Evolutionary conservation across 2,888 invertebrate genomes (phyloP).

Genomic region (Drosophila mayaguana): DNA sequence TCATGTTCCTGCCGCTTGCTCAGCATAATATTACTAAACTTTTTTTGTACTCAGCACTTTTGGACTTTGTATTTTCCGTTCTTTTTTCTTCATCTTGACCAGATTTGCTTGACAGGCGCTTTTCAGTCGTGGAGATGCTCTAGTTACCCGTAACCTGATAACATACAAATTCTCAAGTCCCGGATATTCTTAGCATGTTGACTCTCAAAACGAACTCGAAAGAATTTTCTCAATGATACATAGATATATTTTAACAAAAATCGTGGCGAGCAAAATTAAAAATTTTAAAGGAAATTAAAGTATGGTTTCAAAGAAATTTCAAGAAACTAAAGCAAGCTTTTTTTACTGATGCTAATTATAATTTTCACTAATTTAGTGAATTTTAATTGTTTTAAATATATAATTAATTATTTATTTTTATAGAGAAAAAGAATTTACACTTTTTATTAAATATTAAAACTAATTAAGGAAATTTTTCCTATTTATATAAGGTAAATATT

Average conservation of each 20-base stretch:
- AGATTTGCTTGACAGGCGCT: conserved; percentile 46
- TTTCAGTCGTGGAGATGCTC: conserved; percentile 53
- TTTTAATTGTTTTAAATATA: not conserved
- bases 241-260: conserved; percentile 7
- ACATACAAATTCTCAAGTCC: conserved; percentile 32
- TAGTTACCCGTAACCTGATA: conserved; percentile 65
- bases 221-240: conserved; percentile 14
- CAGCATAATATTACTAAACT: conserved; percentile 73
- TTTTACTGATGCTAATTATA: too few species aligned
- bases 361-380: too few species aligned
- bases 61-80: conserved; percentile 36
- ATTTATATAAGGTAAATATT: not conserved
- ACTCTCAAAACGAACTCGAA: conserved; percentile 19
- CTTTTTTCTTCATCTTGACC: conserved; percentile 7
- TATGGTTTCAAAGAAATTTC: not conserved
- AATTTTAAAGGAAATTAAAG: not conserved
- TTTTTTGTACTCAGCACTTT: conserved; percentile 71
- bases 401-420: not conserved
- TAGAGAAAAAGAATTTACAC: not conserved
- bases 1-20: conserved; percentile 49
- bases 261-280: not conserved
- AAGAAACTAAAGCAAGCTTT: not conserved
- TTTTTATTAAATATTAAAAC: not conserved
- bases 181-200: conserved; percentile 36
- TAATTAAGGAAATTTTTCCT: too few species aligned